Evolutionary conservation across 30 jellyfish, hydroid and myxozoan species (phyloP), one percentile per base, ranked within the genome.

Genomic region (Turritopsis dohrnii): DNA sequence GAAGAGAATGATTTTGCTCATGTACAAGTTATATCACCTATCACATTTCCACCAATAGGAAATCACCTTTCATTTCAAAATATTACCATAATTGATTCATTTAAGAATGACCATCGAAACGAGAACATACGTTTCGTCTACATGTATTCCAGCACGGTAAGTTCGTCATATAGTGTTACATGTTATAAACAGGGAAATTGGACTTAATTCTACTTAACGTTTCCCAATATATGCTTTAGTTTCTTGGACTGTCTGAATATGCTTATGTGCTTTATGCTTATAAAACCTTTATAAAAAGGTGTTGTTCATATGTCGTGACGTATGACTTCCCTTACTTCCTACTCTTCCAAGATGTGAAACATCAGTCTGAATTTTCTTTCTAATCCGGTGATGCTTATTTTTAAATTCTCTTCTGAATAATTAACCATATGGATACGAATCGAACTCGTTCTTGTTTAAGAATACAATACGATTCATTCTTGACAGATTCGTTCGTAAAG

Each of bases 61-160:
- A n/a, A 23, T 23, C 77, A 23, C 19, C 30, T n/a, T 69, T 69
- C 77, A 8, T 69, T 69, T 1, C 77, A 69, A 69, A 69, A 69
- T 69, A 69, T 69, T 9, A 69, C 77, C 30, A n/a, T 69, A 0
- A n/a, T 69, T 69, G 30, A 69, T 19, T 27, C 28, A 69, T 69
- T 23, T 23, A 9, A 69, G 17, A 9, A 69, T 69, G 77, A n/a
- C 17, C 9, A 41, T 8, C 77, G 77, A 19, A 27, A 69, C 9
- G 77, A 69, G 19, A 69, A 27, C 77, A n/a, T 69, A 5, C 60
- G 77, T 9, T 69, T 69, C 19, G 77, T 69, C 0, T 69, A 69
- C 8, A 69, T 69, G 77, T 69, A n/a, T 69, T 69, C 77, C 16
- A 69, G 30, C 19, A n/a, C 77, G 77, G 77, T 69, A 27, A 1